Percentiles rank a stretch among this genome's conserved stretches.
Evolutionary conservation across 2,797 vertebrate species (phyloP).

Genomic region (Cyprinodon diabolis): DNA sequence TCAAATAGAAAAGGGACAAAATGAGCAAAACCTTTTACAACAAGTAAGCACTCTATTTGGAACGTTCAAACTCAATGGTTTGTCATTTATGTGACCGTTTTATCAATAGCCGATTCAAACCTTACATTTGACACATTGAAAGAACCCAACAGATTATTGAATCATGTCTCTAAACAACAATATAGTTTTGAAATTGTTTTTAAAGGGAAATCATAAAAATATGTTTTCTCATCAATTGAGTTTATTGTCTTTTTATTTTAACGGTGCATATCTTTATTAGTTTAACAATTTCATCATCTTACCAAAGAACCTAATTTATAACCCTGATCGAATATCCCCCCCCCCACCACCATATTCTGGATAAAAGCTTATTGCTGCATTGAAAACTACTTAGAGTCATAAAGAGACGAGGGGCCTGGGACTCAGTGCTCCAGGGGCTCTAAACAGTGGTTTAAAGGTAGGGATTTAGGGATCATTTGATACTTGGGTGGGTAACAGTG

Average conservation of each 20-base stretch:
- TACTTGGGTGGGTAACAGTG: constrained; percentile 35
- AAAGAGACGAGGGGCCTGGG: constrained; percentile 47
- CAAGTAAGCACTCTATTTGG: neutral
- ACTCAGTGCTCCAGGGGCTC: constrained; percentile 38
- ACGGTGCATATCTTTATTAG: neutral
- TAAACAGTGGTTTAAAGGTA: constrained; percentile 22
- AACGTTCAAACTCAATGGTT: neutral
- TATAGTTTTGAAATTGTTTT: neutral
- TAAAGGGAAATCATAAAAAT: neutral
- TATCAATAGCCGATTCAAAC: neutral
- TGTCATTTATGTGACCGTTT: neutral
- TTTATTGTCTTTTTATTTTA: neutral
- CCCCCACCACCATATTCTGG: constrained; percentile 49
- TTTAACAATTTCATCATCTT: neutral
- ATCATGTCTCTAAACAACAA: neutral
- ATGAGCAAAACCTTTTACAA: too few species aligned
- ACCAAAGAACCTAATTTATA: constrained; percentile 12
- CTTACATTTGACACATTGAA: neutral
- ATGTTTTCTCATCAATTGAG: neutral
- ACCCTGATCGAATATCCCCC: constrained; percentile 58
- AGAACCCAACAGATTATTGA: neutral
- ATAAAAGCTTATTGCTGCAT: constrained; percentile 60
- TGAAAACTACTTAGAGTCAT: constrained; percentile 53
- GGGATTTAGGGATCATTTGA: constrained; percentile 18
- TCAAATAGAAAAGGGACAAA: too few species aligned